These are phyloP conservation scores for Saccostrea cuccullata DNA, from an alignment of 1,140 invertebrate species.

Conservation along the genomic window DNA sequence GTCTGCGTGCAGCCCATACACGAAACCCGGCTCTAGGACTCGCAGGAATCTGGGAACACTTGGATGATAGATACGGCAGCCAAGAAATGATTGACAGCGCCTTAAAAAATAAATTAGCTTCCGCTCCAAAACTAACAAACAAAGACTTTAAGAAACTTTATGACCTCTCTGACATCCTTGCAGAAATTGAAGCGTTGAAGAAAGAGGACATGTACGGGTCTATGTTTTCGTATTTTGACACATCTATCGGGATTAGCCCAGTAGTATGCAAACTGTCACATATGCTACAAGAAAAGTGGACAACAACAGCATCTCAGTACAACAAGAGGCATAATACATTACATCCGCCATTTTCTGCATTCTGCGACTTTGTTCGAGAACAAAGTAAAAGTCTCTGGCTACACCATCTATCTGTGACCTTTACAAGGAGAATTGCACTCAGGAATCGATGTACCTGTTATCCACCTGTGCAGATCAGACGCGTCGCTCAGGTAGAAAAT, in stretches of 20 bases:
- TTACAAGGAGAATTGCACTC: conserved; percentile 1
- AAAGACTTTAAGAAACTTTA: conserved; percentile 51
- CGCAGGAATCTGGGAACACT: conserved; percentile 53
- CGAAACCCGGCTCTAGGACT: conserved; percentile 36
- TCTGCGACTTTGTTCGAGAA: too few relatives aligned
- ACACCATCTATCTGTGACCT: conserved; percentile 20
- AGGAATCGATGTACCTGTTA: background rate
- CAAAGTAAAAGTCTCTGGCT: background rate
- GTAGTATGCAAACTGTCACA: background rate
- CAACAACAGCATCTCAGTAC: too few relatives aligned
- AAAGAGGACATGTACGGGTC: conserved; percentile 25
- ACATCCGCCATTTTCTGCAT: too few relatives aligned
- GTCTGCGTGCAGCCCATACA: conserved; percentile 40
- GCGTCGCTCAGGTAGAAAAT: background rate
- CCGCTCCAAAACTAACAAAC: conserved; percentile 49
- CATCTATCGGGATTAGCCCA: conserved; percentile 42
- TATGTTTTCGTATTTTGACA: conserved; percentile 49
- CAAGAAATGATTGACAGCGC: conserved; percentile 54
- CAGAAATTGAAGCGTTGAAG: conserved; percentile 6
- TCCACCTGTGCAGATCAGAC: background rate
- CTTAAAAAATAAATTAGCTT: conserved; percentile 45
- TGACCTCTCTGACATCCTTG: conserved; percentile 49
- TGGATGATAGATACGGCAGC: conserved; percentile 44
- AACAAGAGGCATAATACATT: too few relatives aligned
- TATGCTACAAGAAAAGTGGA: conserved; percentile 43